phyloP scores from a whole-genome alignment of 1,140 invertebrate genomes.

The Cyphomyrmex costatus region DNA sequence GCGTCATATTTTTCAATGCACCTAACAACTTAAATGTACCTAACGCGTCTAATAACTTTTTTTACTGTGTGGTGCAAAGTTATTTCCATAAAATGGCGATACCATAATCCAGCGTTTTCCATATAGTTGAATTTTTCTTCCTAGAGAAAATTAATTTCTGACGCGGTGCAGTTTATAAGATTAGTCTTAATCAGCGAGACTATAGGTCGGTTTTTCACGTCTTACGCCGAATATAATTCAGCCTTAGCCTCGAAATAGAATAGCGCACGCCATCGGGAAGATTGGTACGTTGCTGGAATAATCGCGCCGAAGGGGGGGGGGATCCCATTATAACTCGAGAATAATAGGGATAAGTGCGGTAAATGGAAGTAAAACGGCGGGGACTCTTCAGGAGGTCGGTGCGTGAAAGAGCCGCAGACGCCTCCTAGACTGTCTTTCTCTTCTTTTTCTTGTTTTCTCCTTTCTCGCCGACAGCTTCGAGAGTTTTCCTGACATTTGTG shows the following conservation, averaged over 20 bases:
- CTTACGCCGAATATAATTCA: constrained; percentile 54
- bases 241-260: constrained; percentile 41
- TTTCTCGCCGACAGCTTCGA: neutral
- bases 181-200: constrained; percentile 38
- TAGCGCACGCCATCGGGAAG: constrained; percentile 31
- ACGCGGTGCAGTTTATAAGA: constrained; percentile 2
- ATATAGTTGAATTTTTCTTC: constrained; percentile 14
- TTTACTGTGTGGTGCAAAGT: neutral
- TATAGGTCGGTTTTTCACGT: constrained; percentile 20
- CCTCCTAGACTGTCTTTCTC: neutral
- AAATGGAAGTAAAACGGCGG: constrained; percentile 30
- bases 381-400: neutral
- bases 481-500: constrained; percentile 8
- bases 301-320: constrained; percentile 22
- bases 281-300: constrained; percentile 54
- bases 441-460: neutral
- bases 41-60: neutral
- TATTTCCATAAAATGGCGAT: neutral
- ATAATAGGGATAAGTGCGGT: constrained; percentile 57
- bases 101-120: constrained; percentile 2
- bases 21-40: no score
- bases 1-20: neutral
- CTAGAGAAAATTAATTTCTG: neutral
- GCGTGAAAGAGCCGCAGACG: neutral
- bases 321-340: constrained; percentile 62